phyloP scores from a whole-genome alignment of 2,888 invertebrate genomes.

The Apodemia hepburni region DNA sequence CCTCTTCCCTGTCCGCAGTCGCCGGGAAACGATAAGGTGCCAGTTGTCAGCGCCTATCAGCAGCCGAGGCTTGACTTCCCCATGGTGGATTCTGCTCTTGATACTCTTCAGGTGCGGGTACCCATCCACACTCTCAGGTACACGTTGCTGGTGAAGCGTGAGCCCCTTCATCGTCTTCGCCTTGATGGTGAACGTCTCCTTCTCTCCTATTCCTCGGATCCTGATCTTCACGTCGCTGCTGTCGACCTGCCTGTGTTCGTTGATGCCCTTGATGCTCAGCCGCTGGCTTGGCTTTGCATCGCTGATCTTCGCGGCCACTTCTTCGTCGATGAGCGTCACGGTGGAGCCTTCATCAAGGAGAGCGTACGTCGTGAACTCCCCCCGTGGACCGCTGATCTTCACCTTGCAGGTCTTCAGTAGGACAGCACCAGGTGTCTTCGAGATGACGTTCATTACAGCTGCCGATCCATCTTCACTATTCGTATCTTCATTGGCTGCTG shows the following conservation, averaged over 20 bases:
- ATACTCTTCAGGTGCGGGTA: background rate
- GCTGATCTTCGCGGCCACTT: background rate
- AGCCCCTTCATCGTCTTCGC: background rate
- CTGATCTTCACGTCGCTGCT: background rate
- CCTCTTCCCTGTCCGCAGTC: constrained; percentile 1
- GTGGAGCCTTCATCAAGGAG: too few species aligned
- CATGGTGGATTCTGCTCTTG: background rate
- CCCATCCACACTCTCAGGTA: background rate
- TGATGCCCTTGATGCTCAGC: background rate
- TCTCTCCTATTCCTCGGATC: background rate
- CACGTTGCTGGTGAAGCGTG: background rate
- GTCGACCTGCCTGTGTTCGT: too few species aligned
- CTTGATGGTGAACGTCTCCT: background rate
- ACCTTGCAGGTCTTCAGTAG: constrained; percentile 1
- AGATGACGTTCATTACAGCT: background rate
- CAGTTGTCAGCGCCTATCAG: constrained; percentile 11
- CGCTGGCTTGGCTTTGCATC: background rate
- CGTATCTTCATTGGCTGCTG: background rate
- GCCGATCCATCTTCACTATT: background rate
- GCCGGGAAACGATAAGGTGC: constrained; percentile 15
- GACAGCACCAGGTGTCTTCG: background rate
- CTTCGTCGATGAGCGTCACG: too few species aligned
- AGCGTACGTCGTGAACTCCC: background rate
- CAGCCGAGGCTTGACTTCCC: background rate
- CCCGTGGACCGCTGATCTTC: constrained; percentile 1